These are phyloP conservation scores for Drosophila navojoa DNA, from an alignment of 1,140 invertebrate genomes.

Conservation along the genomic window DNA sequence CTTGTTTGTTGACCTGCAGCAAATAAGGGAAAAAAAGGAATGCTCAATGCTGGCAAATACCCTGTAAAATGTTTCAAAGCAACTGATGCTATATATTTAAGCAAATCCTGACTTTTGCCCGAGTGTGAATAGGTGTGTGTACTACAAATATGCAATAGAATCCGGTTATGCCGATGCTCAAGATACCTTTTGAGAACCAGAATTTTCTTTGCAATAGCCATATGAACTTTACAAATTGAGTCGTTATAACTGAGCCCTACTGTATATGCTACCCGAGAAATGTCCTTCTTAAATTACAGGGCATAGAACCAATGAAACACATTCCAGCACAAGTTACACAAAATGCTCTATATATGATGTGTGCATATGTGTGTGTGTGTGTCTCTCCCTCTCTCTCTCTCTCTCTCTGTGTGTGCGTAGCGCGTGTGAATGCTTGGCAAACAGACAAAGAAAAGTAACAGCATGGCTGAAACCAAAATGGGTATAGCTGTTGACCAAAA, in stretches of 20 bases:
- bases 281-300: neutral
- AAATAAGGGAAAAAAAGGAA: conserved; percentile 13
- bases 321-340: conserved; percentile 31
- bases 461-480: conserved; percentile 12
- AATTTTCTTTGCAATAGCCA: too few relatives aligned
- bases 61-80: neutral
- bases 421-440: conserved; percentile 9
- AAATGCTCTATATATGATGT: neutral
- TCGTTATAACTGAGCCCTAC: too few relatives aligned
- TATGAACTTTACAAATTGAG: too few relatives aligned
- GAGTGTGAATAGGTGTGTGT: neutral
- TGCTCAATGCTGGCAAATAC: neutral
- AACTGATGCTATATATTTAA: too few relatives aligned
- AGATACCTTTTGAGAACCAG: too few relatives aligned
- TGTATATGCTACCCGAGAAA: too few relatives aligned
- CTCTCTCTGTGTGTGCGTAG: neutral
- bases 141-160: too few relatives aligned
- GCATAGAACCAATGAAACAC: conserved; percentile 30
- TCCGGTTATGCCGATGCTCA: too few relatives aligned
- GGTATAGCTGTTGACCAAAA: conserved; percentile 1
- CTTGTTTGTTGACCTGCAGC: conserved; percentile 40
- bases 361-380: neutral
- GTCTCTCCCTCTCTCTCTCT: neutral
- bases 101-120: too few relatives aligned
- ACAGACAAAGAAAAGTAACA: conserved; percentile 8